Evolutionary conservation across 53 echinoderm and acorn worm species (phyloP).

Genomic region (Holothuria leucospilota): DNA sequence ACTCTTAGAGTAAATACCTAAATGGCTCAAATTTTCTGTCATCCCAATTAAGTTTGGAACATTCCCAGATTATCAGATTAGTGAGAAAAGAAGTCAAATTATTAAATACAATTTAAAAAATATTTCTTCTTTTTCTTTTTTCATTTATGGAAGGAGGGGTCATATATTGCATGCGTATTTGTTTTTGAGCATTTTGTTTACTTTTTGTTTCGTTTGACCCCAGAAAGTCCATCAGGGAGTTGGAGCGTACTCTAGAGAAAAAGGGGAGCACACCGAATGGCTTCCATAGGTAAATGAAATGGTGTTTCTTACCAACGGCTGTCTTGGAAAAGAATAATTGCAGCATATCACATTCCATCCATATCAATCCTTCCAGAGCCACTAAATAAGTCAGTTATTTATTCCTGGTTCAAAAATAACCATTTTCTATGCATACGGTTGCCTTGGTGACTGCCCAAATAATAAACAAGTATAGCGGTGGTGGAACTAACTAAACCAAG

Average conservation of each 20-base stretch:
- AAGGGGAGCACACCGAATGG: constrained; percentile 39
- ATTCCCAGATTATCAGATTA: too few relatives aligned
- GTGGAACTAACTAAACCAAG: too few relatives aligned
- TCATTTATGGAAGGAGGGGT: background rate
- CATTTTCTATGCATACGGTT: too few relatives aligned
- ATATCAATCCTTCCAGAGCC: background rate
- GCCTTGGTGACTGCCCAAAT: too few relatives aligned
- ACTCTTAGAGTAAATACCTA: too few relatives aligned
- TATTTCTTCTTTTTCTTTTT: background rate
- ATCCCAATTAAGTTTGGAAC: too few relatives aligned
- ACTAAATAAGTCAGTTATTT: too few relatives aligned
- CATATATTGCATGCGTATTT: background rate
- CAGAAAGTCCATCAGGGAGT: constrained; percentile 69
- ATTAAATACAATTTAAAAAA: too few relatives aligned
- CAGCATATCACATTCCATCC: constrained; percentile 11
- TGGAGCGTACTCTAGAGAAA: constrained; percentile 42
- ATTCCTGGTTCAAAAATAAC: too few relatives aligned
- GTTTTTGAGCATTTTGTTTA: constrained; percentile 28
- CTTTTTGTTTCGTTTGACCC: constrained; percentile 52
- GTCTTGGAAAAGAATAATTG: background rate
- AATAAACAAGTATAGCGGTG: too few relatives aligned
- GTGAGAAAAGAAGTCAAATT: too few relatives aligned
- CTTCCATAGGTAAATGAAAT: constrained; percentile 33
- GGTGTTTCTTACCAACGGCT: constrained; percentile 11
- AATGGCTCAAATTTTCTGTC: too few relatives aligned